phyloP scores from a whole-genome alignment of 2,888 invertebrate species.

The Drosophila subsilvestris region DNA sequence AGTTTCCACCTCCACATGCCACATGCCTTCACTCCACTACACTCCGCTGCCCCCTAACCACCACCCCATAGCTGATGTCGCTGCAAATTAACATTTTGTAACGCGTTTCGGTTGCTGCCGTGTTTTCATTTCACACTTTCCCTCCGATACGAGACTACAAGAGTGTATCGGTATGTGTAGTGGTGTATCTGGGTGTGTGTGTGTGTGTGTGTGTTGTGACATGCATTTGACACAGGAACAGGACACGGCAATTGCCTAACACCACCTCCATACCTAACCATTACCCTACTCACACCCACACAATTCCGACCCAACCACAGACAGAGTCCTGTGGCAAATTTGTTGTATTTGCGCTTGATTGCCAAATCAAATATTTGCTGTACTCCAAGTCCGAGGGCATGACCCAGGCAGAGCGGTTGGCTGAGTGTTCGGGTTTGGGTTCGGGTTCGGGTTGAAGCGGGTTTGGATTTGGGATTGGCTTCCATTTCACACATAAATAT shows the following conservation, averaged over 20 bases:
- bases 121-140: conserved; percentile 69
- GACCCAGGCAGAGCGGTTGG: conserved; percentile 7
- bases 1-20: conserved; percentile 1
- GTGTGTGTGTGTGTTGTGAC: conserved; percentile 45
- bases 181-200: conserved; percentile 18
- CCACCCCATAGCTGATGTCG: conserved; percentile 38
- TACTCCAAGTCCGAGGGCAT: conserved; percentile 7
- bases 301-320: background rate
- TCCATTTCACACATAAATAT: conserved; percentile 51
- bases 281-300: background rate
- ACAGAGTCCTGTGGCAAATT: conserved; percentile 56
- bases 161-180: conserved; percentile 22
- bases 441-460: background rate
- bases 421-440: no score
- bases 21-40: background rate
- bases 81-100: conserved; percentile 78
- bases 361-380: conserved; percentile 72
- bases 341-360: conserved; percentile 74
- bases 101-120: conserved; percentile 59
- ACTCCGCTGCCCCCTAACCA: background rate
- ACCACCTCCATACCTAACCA: background rate
- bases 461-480: conserved; percentile 38
- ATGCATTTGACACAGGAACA: conserved; percentile 57
- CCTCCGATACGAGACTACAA: background rate
- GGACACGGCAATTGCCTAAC: conserved; percentile 39